Base-by-base conservation (phyloP, 2,888 invertebrate species). In the Drosophila formosana region DNA sequence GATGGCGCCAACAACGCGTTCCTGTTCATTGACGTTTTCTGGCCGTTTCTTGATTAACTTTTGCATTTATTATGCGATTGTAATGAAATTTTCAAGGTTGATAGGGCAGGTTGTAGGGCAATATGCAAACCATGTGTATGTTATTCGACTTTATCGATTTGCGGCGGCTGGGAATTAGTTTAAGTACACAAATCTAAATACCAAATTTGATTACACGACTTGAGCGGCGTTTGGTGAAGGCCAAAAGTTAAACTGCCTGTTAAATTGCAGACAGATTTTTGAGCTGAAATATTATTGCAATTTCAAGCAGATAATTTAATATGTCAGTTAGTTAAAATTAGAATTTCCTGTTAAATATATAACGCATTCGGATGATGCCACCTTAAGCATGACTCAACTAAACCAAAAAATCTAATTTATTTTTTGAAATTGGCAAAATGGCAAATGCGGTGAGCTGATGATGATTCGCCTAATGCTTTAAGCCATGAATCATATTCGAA, bases 401-500 rank as follows among this genome's bases (percentile, higher is more conserved):
- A 56, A 13, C 13, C 25, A 37, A 46, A 45, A 45, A 45, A 11
- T 9, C 8, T 25, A 45, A 56, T 18, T 34, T 13, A 18, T 23
- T 43, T 13, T 56, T 34, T 56, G 45, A n/a, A 56, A 18, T 18
- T 18, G 18, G 18, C 18, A 1, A 18, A 18, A 18, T 18, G 18
- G 18, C 18, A 18, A 18, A 46, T 34, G 45, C 18, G 32, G 7
- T 8, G 43, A 32, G 3, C 3, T 43, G 30, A 43, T 55, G 30
- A 43, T 55, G 53, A 55, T 28, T 56, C 11, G 37, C 18, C 6
- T 5, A 9, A 32, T 45, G 9, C 11, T 1, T 5, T 25, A 58
- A 41, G n/a, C 6, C 23, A 30, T 76, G 72, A 76, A 65, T 74
- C 72, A 76, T 51, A 2, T 60, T 61, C 13, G 6, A 32, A 30